Conservation (phyloP, 2,888 invertebrate genomes). For the Thymelicus sylvestris region DNA sequence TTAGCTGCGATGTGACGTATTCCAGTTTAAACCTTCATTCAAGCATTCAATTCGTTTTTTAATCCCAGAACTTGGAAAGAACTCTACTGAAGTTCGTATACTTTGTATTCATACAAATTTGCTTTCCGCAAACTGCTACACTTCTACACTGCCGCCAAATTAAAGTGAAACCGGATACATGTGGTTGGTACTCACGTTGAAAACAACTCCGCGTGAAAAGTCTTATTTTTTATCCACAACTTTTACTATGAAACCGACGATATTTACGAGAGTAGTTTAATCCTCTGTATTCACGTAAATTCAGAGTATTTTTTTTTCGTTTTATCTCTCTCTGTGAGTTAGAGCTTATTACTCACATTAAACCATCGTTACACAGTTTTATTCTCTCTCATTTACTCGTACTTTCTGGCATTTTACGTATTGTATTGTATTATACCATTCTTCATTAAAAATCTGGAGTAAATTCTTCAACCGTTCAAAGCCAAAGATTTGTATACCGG, state of each 20-base stretch:
- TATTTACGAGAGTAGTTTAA: constrained; percentile 26
- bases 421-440: constrained; percentile 8
- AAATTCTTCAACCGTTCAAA: constrained; percentile 11
- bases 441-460: constrained; percentile 10
- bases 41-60: not conserved
- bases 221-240: constrained; percentile 29
- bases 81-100: not conserved
- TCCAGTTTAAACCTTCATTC: not conserved
- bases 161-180: constrained; percentile 21
- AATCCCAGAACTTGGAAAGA: not conserved
- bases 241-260: constrained; percentile 32
- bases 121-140: constrained; percentile 16
- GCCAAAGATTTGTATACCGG: constrained; percentile 26
- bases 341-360: constrained; percentile 25
- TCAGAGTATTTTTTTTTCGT: constrained; percentile 15
- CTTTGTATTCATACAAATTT: constrained; percentile 13
- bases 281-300: constrained; percentile 32
- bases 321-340: constrained; percentile 19
- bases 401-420: constrained; percentile 20
- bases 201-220: constrained; percentile 23
- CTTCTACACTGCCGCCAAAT: constrained; percentile 17
- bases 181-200: constrained; percentile 12
- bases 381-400: constrained; percentile 22
- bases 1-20: not conserved
- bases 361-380: constrained; percentile 33